Percentiles rank a stretch among this genome's conserved stretches.
These are phyloP conservation scores for Tetrapedia diversipes DNA, from an alignment of 2,888 invertebrate genomes.

Conservation along the genomic window DNA sequence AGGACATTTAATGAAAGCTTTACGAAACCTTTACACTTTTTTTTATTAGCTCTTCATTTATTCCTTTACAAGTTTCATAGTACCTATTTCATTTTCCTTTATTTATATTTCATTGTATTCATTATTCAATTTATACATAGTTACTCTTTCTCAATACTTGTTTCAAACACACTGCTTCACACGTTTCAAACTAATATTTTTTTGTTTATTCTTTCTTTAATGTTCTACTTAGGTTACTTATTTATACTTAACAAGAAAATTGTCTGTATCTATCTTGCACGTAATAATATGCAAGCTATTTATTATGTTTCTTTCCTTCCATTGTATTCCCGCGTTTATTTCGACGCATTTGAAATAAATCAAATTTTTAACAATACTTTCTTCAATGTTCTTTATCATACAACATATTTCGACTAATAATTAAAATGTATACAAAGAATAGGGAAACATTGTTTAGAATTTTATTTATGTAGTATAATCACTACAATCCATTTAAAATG, in stretches of 20 bases:
- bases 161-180: too few relatives aligned
- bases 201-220: constrained; percentile 26
- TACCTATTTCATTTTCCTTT: background rate
- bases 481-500: background rate
- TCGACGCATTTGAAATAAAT: constrained; percentile 41
- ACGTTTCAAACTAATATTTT: background rate
- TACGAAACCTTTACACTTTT: background rate
- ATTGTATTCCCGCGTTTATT: constrained; percentile 23
- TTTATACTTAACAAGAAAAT: constrained; percentile 61
- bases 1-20: background rate
- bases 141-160: background rate
- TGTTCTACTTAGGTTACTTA: constrained; percentile 35
- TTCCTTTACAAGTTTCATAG: background rate
- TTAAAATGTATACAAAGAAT: constrained; percentile 10
- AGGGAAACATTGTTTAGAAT: constrained; percentile 1
- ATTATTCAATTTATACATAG: constrained; percentile 13
- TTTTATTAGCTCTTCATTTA: background rate
- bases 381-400: background rate
- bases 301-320: constrained; percentile 45
- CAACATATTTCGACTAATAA: constrained; percentile 14
- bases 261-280: constrained; percentile 44
- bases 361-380: constrained; percentile 22
- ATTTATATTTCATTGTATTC: background rate
- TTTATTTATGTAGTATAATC: too few relatives aligned
- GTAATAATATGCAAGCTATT: constrained; percentile 49